A percentile compares a stretch with the other conserved stretches of the same genome.
Conservation (phyloP, 2,113 vertebrate species). For the Varanus salvator region DNA sequence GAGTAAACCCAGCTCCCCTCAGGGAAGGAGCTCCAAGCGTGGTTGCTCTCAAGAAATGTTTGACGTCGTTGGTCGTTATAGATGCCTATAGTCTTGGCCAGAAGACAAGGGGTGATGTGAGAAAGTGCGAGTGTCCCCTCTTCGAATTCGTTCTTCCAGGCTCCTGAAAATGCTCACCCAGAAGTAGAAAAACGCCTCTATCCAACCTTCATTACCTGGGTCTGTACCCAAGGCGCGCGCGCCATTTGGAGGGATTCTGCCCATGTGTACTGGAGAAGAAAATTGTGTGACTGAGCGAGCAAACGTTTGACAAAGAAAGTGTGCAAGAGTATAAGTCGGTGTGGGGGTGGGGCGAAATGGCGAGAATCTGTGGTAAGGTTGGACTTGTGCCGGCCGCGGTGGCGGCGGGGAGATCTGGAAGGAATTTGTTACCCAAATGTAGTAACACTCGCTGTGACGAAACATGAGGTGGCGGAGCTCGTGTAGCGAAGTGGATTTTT, state of each 20-base stretch:
- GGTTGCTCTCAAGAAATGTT: neutral
- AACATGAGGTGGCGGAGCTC: neutral
- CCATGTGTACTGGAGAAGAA: neutral
- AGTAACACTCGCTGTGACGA: neutral
- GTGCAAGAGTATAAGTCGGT: no score
- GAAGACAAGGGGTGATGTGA: neutral
- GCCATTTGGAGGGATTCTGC: neutral
- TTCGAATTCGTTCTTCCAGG: neutral
- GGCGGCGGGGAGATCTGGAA: neutral
- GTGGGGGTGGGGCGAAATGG: neutral
- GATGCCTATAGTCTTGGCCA: neutral
- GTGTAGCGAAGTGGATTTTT: neutral
- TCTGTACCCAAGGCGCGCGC: neutral
- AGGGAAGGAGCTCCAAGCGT: neutral
- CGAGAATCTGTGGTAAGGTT: neutral
- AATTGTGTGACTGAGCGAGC: no score
- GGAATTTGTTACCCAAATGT: neutral
- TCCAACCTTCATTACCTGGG: neutral
- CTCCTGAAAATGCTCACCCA: neutral
- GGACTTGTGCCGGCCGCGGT: neutral
- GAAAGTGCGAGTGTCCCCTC: no score
- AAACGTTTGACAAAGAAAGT: neutral
- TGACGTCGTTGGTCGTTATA: no score
- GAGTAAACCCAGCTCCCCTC: neutral
- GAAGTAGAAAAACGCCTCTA: neutral